Base-by-base conservation (phyloP, 2,113 vertebrate species). In the Sorex fumeus region DNA sequence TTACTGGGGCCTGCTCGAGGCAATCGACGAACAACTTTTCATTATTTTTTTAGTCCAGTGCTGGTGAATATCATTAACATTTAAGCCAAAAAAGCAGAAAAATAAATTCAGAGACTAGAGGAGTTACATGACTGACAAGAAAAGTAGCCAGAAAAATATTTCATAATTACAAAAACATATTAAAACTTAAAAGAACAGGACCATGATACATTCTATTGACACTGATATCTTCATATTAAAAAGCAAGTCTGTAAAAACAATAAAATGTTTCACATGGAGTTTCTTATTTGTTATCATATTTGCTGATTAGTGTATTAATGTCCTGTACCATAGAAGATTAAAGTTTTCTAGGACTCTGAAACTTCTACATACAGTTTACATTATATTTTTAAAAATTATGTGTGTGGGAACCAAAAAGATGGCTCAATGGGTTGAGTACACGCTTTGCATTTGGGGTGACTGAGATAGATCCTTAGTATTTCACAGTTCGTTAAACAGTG, bases 261-360 rank as follows among this genome's bases (percentile, higher is more conserved):
- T 43, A 77, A 87, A 81, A 77, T 23, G 28, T 71, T 83, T 90
- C 57, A 81, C 28, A 76, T 83, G 69, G 86, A 47, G 9, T 57
- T 75, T 62, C 60, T 21, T 40, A 40, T 40, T 40, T 40, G 40
- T 40, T 40, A 40, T 40, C 40, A 40, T 36, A 62, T 70, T 81
- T 93, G 13, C 23, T 80, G 13, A 21, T 81, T 82, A 70, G 30
- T 62, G 32, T 70, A 21, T 62, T 13, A 82, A 70, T 74, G 57
- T 67, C 45, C 45, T 76, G 1, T 21, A 81, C 23, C 69, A 81
- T 69, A 21, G 28, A 90, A 82, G 50, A 50, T 76, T 79, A 64
- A 13, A 81, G n/a, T 81, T 72, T 90, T 76, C 10, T 86, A 47
- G 47, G 27, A 86, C 81, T 76, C 27, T 28, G 36, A 75, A 74